A percentile compares a stretch with the other conserved stretches of the same genome.
These are phyloP conservation scores for Meriones unguiculatus DNA, from an alignment of 2,113 vertebrate genomes.

Conservation along the genomic window DNA sequence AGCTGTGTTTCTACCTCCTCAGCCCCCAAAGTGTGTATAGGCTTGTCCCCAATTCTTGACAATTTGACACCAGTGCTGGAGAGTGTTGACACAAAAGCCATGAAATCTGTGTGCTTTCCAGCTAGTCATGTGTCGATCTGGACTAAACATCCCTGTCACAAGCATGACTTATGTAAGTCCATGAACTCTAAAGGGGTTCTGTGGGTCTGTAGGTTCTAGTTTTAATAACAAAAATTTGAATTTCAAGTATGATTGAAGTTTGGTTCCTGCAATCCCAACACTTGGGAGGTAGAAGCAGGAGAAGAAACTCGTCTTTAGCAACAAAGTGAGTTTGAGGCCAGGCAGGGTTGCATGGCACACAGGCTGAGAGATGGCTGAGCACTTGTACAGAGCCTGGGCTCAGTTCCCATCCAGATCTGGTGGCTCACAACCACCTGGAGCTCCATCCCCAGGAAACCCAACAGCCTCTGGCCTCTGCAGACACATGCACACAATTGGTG, in stretches of 20 bases:
- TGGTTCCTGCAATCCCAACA: neutral
- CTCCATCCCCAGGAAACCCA: neutral
- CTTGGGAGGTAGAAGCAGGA: neutral
- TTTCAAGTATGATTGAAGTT: neutral
- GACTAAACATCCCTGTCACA: neutral
- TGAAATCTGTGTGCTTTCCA: neutral
- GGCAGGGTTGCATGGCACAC: neutral
- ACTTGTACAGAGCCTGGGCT: neutral
- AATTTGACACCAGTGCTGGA: fast-evolving
- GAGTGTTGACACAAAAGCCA: fast-evolving
- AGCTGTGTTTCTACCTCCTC: neutral
- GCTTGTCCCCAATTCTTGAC: neutral
- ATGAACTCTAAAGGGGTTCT: neutral
- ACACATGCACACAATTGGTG: neutral
- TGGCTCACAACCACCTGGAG: neutral
- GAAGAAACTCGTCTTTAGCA: neutral
- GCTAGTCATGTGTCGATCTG: neutral
- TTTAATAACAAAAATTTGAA: neutral
- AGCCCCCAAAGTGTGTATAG: neutral
- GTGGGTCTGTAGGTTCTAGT: neutral
- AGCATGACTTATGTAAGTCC: neutral
- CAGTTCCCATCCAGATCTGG: neutral
- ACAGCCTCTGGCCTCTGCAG: neutral
- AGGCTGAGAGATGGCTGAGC: neutral
- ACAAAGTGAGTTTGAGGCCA: neutral